Evolutionary conservation across 1,140 invertebrate species (phyloP), one percentile per base, ranked within the genome.

Genomic region (Drosophila chauvacae): DNA sequence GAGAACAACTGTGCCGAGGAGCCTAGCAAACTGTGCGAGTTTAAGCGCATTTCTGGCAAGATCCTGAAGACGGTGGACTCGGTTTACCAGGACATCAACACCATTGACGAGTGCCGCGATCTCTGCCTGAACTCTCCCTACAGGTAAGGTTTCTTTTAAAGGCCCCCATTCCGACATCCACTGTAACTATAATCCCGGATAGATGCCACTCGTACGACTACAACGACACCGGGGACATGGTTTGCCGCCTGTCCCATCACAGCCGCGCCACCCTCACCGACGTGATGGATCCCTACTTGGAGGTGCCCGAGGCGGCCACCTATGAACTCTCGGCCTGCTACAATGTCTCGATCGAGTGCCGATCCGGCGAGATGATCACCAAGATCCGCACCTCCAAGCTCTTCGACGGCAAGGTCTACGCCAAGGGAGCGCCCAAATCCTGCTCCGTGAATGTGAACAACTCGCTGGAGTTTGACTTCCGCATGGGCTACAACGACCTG

Each of bases 1-100:
- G 97, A 98, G 91, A 97, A 97, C 92, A 97, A 97, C 91, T 98
- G 97, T 92, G 96, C 97, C 10, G 96, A 97, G 73, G 96, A 97
- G 90, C 97, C 97, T 1, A 96, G 96, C n/a, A 97, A 97, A 92
- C 93, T 98, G 44, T 98, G 97, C 93, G 97, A 98, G 91, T 98
- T 98, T 93, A 97, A 97, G 92, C 97, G 97, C 80, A 94, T 98
- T 80, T 95, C 94, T 18, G 97, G 97, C 3, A 95, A 96, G 65
- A 98, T 98, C 74, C 93, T 98, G 51, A 98, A 98, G 93, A 98
- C 97, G 0, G 97, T 98, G 4, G 97, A 98, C 86, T 97, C 97
- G 3, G 97, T 98, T 10, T 98, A 97, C 90, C 96, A 97, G 93
- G 97, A 98, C 81, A 96, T 98, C 6, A 96, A 95, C 61, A 97